Conservation (phyloP, 2,797 vertebrate genomes). For the Salarias fasciatus region DNA sequence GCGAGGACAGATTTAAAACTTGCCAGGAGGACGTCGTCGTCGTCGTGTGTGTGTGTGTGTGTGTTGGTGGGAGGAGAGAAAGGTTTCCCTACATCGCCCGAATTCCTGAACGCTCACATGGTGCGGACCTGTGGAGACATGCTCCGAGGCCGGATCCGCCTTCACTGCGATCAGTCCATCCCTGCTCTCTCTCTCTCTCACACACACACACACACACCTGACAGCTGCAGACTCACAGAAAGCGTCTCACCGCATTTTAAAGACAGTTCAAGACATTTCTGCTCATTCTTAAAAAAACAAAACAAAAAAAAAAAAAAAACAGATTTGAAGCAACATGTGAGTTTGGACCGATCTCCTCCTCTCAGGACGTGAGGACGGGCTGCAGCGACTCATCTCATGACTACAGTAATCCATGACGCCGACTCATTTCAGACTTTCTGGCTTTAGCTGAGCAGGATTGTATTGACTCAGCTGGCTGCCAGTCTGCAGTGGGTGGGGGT, state of each 20-base stretch:
- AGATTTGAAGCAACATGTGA: too few species aligned
- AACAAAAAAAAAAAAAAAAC: too few species aligned
- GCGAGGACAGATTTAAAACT: too few species aligned
- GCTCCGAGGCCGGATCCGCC: conserved; percentile 71
- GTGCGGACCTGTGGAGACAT: conserved; percentile 74
- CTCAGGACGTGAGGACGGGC: neutral
- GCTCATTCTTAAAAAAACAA: too few species aligned
- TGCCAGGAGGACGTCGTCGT: too few species aligned
- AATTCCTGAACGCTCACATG: conserved; percentile 79
- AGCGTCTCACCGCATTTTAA: neutral
- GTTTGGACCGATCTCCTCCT: too few species aligned
- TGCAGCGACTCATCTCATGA: conserved; percentile 25
- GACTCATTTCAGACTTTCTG: conserved; percentile 27
- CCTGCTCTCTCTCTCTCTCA: too few species aligned
- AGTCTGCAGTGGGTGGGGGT: conserved; percentile 17
- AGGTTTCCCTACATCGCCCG: conserved; percentile 63
- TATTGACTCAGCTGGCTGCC: conserved; percentile 56
- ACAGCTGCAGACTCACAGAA: neutral
- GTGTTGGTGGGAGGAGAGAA: conserved; percentile 44
- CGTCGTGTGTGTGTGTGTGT: too few species aligned
- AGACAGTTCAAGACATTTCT: too few species aligned
- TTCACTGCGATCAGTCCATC: conserved; percentile 47
- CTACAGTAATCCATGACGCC: conserved; percentile 30
- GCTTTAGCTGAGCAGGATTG: conserved; percentile 14
- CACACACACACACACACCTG: too few species aligned